Conservation (phyloP, 2,888 invertebrate genomes). For the Philereme transversata region DNA sequence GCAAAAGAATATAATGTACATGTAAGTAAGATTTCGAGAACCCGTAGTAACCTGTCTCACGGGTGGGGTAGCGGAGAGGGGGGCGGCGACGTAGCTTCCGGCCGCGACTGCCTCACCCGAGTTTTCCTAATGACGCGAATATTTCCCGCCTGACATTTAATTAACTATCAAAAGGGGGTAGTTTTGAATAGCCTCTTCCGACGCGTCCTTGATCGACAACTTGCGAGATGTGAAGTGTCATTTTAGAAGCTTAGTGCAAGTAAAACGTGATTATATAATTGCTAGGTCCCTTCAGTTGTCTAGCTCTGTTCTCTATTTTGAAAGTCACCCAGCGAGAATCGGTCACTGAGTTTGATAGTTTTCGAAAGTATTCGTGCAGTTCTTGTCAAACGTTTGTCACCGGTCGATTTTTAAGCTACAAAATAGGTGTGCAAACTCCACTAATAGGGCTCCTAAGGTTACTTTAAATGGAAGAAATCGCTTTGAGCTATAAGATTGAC, state of each 20-base stretch:
- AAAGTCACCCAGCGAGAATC: no score
- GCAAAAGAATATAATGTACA: background rate
- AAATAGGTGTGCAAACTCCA: no score
- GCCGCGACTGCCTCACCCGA: constrained; percentile 61
- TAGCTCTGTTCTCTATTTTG: no score
- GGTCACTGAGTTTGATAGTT: no score
- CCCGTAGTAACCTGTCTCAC: constrained; percentile 41
- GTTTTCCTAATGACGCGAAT: constrained; percentile 77
- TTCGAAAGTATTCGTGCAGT: no score
- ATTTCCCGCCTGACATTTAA: constrained; percentile 77
- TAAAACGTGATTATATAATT: background rate
- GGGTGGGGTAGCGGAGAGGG: constrained; percentile 30
- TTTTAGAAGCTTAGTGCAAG: background rate
- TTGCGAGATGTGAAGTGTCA: background rate
- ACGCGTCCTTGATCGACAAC: constrained; percentile 37
- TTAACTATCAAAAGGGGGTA: constrained; percentile 73
- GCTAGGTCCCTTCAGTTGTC: no score
- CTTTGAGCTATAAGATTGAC: no score
- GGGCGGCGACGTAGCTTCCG: constrained; percentile 64
- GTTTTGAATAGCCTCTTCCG: constrained; percentile 54
- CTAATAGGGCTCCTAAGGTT: no score
- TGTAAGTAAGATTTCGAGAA: constrained; percentile 38
- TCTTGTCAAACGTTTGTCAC: no score
- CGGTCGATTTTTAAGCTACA: no score
- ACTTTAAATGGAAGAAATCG: no score